Base-by-base conservation (phyloP, 2,113 vertebrate species). In the Brienomyrus longianalis region DNA sequence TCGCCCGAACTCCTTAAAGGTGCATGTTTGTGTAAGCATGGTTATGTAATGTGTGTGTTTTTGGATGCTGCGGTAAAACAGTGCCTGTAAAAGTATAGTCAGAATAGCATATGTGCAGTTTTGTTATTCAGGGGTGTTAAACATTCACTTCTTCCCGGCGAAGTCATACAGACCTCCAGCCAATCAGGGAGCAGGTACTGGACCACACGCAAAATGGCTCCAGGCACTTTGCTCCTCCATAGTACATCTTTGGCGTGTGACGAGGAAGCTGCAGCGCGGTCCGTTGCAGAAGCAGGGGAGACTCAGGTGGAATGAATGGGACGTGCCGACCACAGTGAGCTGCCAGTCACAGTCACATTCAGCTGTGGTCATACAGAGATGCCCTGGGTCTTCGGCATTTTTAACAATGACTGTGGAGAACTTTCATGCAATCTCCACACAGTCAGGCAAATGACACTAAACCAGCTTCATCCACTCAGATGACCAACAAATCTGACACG, bases 231-330 rank as follows among this genome's bases (percentile, higher is more conserved):
- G 62, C 62, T 27, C 62, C 87, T 50, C n/a, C 45, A 88, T 45
- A 70, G 27, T 74, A 88, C 62, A 74, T 50, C 87, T 88, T 88
- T 88, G 87, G 87, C 23, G 56, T 48, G 87, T 56, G 39, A 88
- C 27, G 39, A 27, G 35, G n/a, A 50, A 74, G 62, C n/a, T 50
- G 15, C 62, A 88, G 27, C 62, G 9, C 10, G 23, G 10, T 66
- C 59, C 7, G 13, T 11, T 6, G n/a, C 45, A 45, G 59, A 50
- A 88, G 23, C 87, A 48, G 48, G 47, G 0, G n/a, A 27, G 47
- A 48, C 45, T 86, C 43, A 2, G 45, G 48, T 43, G 35, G 45
- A 6, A 51, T 13, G 83, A 17, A 10, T 8, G 48, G 83, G 19
- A 80, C 1, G 74, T 47, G 19, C 7, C 17, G 13, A 21, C 43